Percentiles rank a stretch among this genome's conserved stretches.
phyloP scores from a whole-genome alignment of 1,140 invertebrate species.

The Neotoxoptera formosana region DNA sequence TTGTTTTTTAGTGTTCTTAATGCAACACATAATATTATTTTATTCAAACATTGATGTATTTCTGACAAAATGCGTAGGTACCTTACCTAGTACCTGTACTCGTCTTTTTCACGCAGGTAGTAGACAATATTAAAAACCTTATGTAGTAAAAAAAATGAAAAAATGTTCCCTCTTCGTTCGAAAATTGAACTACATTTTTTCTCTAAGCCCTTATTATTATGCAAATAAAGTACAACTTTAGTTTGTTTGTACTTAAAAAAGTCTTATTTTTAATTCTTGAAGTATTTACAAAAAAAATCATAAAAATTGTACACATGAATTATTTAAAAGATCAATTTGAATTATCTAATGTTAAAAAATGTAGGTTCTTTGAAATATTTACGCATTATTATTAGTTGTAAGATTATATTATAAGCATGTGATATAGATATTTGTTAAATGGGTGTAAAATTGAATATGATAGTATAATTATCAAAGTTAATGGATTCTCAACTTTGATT shows the following conservation, averaged over 20 bases:
- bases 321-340: not conserved
- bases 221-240: not conserved
- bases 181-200: not conserved
- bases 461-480: not conserved
- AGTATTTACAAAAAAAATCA: not conserved
- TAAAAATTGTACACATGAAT: not conserved
- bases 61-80: not conserved
- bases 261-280: not conserved
- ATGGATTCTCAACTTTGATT: not conserved
- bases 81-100: too few species aligned
- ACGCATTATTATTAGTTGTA: not conserved
- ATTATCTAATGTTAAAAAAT: not conserved
- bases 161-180: not conserved
- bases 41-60: not conserved
- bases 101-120: not conserved
- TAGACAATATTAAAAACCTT: not conserved
- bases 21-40: not conserved
- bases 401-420: not conserved
- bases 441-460: not conserved
- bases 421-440: not conserved
- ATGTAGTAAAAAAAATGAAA: not conserved
- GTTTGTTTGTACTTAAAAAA: not conserved
- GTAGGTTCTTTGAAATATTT: not conserved
- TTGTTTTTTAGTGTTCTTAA: not conserved
- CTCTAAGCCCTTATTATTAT: not conserved